Evolutionary conservation across 2,113 vertebrate genomes (phyloP), one percentile per base, ranked within the genome.

Genomic region (Spermophilus dauricus): DNA sequence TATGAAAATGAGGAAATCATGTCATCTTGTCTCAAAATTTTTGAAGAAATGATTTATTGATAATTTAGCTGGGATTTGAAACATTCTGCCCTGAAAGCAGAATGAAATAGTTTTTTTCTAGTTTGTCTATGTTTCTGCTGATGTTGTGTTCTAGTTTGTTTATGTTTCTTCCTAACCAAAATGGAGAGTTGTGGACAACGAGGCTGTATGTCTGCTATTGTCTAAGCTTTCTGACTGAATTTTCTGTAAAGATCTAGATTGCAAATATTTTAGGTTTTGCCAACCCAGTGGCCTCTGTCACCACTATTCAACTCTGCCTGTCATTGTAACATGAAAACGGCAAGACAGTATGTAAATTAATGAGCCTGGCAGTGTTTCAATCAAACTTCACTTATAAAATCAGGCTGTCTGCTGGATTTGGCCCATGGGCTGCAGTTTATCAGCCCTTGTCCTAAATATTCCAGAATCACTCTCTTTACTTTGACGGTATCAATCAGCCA

Each of bases 181-280:
- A 84, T 28, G 45, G 11, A 86, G 17, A 82, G 28, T 70, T 91
- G 53, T 63, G 83, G 18, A 72, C 32, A n/a, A 1, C 42, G 45
- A 32, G 24, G 28, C 14, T 83, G 3, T 53, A 26, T 61, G 7
- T 77, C 51, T 90, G 26, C 58, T 96, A n/a, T 89, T 63, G 61
- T 51, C 42, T 86, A 77, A 28, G 30, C 8, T 92, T 95, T 73
- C 88, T 92, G 28, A 37, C 24, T 81, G 26, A 67, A n/a, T 90
- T 92, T 87, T 83, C 87, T 94, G 0, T 51, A 48, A 45, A 65
- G 8, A 58, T 56, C 20, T 26, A 78, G 32, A 51, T 8, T n/a
- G 5, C 76, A 51, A 95, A 53, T 82, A 86, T 65, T 78, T 86
- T 69, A 89, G 84, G 28, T 61, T 91, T 90, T 91, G 37, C 8